Base-by-base conservation (phyloP, 2,113 vertebrate genomes). In the Otocyon megalotis region DNA sequence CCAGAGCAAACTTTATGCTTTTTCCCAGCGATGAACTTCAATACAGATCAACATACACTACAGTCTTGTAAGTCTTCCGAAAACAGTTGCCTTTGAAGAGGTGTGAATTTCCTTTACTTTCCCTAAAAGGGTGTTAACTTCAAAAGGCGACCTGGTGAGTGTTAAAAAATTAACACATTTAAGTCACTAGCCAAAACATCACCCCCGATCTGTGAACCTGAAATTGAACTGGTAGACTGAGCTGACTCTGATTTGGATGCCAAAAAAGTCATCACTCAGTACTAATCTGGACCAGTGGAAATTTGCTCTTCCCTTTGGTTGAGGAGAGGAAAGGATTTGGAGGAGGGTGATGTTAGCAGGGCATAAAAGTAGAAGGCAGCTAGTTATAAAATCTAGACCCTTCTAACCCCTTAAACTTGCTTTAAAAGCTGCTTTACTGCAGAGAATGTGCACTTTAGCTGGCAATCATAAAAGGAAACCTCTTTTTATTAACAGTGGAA, bases 161-260 rank as follows among this genome's bases (percentile, higher is more conserved):
- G 97, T 97, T 96, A 98, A 98, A 97, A 98, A 97, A 97, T 97
- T 97, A 97, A 97, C 97, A 98, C 96, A 91, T 97, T 96, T 97
- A 95, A 97, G 93, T 96, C 96, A 97, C 97, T 96, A 97, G 94
- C 97, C 98, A 94, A 96, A 98, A 97, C 93, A 97, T 86, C 97
- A 93, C 88, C 50, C 88, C 53, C 5, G 20, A 97, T 97, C 95
- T 96, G 90, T 97, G 98, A 98, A 96, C 87, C 92, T 97, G 92
- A 93, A 96, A 96, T 30, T 97, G 96, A 94, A 93, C 92, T 94
- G 93, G 97, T 94, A 95, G 95, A 91, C 85, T 63, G 62, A 98
- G 69, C 79, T 85, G 60, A 88, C 69, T 96, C 58, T 83, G 77
- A 88, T 88, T 82, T 74, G 82, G 85, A 87, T 4, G 90, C 95